Conservation (phyloP, 2,113 vertebrate species). For the Centropus unirufus region DNA sequence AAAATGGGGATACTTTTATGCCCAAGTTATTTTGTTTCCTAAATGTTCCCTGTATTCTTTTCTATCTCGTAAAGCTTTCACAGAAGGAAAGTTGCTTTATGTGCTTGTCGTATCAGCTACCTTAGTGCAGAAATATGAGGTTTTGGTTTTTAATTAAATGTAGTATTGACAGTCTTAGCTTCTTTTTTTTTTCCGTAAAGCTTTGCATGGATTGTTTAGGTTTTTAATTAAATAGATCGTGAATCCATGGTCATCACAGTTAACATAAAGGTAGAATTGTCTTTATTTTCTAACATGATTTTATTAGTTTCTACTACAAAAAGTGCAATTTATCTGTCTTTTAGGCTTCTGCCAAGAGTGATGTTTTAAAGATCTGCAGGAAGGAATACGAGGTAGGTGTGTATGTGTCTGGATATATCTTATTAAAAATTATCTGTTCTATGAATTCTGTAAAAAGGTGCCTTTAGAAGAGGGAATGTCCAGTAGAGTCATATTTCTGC, state of each 20-base stretch:
- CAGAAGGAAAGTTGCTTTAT: not conserved
- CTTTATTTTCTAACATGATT: not conserved
- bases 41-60: not conserved
- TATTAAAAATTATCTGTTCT: not conserved
- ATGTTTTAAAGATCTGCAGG: conserved; percentile 93
- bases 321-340: conserved; percentile 49
- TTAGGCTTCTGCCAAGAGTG: conserved; percentile 94
- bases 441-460: not conserved
- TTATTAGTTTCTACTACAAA: conserved; percentile 12
- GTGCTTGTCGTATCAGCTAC: fast-evolving
- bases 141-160: not conserved
- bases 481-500: not conserved
- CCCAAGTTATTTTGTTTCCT: not conserved
- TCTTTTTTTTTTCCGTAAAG: not conserved
- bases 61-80: not conserved
- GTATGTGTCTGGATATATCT: not conserved
- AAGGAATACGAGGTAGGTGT: conserved; percentile 92
- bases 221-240: not conserved
- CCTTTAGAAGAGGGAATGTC: not conserved
- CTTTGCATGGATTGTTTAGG: not conserved
- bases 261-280: not conserved
- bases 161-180: not conserved
- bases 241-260: not conserved
- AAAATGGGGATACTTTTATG: not conserved
- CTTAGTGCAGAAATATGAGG: not conserved